Conservation (phyloP, 2,888 invertebrate genomes). For the Magallana nippona region DNA sequence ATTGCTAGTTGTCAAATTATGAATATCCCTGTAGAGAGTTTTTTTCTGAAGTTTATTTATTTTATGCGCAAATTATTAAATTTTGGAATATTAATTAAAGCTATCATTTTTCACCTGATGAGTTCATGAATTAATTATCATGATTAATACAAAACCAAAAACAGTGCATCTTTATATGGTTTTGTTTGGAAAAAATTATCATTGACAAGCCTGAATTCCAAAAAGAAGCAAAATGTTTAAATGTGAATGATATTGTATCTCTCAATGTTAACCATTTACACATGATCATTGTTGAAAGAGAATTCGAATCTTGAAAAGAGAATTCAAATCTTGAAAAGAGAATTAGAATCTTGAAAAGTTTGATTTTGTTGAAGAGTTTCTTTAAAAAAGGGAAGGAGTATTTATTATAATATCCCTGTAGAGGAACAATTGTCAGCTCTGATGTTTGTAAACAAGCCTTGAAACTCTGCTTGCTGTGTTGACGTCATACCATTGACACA, state of each 20-base stretch:
- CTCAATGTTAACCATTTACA: no score
- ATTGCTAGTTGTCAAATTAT: no score
- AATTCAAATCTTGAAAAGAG: no score
- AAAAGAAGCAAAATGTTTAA: no score
- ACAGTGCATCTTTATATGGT: no score
- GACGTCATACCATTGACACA: slow-evolving; percentile 4
- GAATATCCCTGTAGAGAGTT: background rate
- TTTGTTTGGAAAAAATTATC: background rate
- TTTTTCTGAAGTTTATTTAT: background rate
- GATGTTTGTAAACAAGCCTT: background rate
- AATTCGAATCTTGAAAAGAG: no score
- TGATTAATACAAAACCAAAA: background rate
- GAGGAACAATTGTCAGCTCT: no score
- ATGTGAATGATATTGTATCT: no score
- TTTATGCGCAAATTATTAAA: background rate
- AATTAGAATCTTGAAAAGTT: no score
- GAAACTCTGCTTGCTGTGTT: background rate
- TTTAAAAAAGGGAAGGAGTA: background rate
- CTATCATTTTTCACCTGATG: slow-evolving; percentile 12
- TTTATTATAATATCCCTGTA: background rate
- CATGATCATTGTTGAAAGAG: no score
- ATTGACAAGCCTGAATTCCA: no score
- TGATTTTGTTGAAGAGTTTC: background rate
- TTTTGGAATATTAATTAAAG: slow-evolving; percentile 8
- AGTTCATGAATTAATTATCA: slow-evolving; percentile 3